phyloP scores from a whole-genome alignment of 2,888 invertebrate species.

The Pelosia muscerda region DNA sequence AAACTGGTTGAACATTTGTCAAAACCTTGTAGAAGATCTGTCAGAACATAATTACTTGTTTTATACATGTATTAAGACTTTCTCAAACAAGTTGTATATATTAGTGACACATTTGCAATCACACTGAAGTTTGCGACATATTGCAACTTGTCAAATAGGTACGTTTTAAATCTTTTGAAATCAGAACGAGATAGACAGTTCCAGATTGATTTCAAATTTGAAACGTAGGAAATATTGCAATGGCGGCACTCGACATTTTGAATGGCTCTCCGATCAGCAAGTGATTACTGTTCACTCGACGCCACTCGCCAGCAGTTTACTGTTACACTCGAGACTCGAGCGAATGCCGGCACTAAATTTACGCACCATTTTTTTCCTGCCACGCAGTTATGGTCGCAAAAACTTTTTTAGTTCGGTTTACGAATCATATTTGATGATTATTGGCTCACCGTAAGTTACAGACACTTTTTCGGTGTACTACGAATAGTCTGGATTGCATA shows the following conservation, averaged over 20 bases:
- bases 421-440: not conserved
- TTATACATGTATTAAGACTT: too few species aligned
- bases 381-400: constrained; percentile 3
- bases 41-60: too few species aligned
- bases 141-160: too few species aligned
- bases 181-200: not conserved
- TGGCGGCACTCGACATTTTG: constrained; percentile 44
- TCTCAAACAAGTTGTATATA: too few species aligned
- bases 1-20: too few species aligned
- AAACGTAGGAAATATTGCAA: constrained; percentile 34
- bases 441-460: too few species aligned
- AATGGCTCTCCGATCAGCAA: constrained; percentile 42
- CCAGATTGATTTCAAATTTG: constrained; percentile 28
- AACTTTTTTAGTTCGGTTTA: constrained; percentile 7
- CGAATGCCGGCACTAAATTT: not conserved
- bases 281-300: constrained; percentile 58
- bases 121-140: too few species aligned
- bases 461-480: too few species aligned
- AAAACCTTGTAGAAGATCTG: too few species aligned
- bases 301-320: constrained; percentile 39
- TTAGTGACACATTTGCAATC: too few species aligned
- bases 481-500: too few species aligned
- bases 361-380: constrained; percentile 28
- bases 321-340: constrained; percentile 22
- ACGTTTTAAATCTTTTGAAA: too few species aligned